Evolutionary conservation across 1,140 invertebrate genomes (phyloP).

Genomic region (Zaprionus tsacasi): DNA sequence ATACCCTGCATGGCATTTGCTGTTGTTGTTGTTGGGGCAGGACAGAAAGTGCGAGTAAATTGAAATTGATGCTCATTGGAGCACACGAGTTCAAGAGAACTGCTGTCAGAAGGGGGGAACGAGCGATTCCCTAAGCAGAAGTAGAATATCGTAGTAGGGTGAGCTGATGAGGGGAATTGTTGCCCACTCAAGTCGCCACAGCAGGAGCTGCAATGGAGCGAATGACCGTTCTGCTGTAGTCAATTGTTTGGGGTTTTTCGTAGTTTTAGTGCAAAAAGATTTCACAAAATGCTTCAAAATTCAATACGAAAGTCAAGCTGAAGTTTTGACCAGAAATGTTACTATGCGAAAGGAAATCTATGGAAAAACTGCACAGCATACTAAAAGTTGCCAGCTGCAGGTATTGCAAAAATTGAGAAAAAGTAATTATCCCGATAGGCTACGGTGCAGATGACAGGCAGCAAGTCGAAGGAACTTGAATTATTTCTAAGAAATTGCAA

Average conservation of each 20-base stretch:
- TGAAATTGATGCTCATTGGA: slow-evolving; percentile 70
- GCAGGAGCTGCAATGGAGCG: slow-evolving; percentile 6
- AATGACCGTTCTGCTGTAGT: neutral
- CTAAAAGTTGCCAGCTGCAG: neutral
- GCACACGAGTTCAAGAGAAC: slow-evolving; percentile 23
- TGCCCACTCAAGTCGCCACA: neutral
- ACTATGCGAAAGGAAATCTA: neutral
- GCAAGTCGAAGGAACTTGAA: neutral
- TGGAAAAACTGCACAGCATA: neutral
- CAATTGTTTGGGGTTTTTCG: slow-evolving; percentile 19
- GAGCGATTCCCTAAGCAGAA: no score
- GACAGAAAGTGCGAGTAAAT: slow-evolving; percentile 55
- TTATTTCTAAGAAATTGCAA: neutral
- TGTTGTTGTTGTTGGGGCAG: neutral
- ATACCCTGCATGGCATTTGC: slow-evolving; percentile 3
- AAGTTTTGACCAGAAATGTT: neutral
- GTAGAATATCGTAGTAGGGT: no score
- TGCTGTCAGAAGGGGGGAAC: slow-evolving; percentile 1
- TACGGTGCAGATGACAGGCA: slow-evolving; percentile 7
- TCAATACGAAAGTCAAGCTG: neutral
- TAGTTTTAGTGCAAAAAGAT: neutral
- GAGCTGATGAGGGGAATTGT: neutral
- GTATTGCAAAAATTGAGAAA: slow-evolving; percentile 2
- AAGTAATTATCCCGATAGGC: slow-evolving; percentile 1
- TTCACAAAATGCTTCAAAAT: neutral